Base-by-base conservation (phyloP, 2,888 invertebrate genomes). In the Schrankia costaestrigalis region DNA sequence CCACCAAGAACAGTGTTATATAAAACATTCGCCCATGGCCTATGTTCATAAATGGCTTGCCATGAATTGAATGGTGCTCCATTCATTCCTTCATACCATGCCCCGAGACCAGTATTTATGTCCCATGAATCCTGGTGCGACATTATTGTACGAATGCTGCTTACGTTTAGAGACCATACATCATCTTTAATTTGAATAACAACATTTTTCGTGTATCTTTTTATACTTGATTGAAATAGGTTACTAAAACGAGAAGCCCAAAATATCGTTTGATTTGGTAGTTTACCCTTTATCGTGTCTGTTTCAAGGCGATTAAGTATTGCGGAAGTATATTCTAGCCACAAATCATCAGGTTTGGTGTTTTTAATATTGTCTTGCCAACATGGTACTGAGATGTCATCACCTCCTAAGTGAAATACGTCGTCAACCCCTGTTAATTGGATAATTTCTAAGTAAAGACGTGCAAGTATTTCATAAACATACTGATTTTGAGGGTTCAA, bases 101-200 rank as follows among this genome's bases (percentile, higher is more conserved):
- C 90, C 4, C 94, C 94, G 56, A 92, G 92, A 1, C 95, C 95
- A 57, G 93, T 94, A 65, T 95, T 95, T 49, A 95, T 88, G 71
- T 95, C 94, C 94, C 94, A 94, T 3, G 93, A 93, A 61, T 95
- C 94, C 31, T 94, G 94, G 69, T 95, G 94, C 4, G 95, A 95
- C 43, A 95, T 79, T 31, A 96, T 92, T 26, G 94, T 89, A 40
- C 92, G 79, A 3, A 95, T 78, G 43, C 93, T 93, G 5, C 89
- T 89, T 5, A 73, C 36, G 37, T 65, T 66, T 17, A 65, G 93
- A 90, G 66, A 91, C 93, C 40, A 92, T 80, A 91, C 93, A 90
- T 44, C 90, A 88, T 65, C 92, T 90, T 32, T 91, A 89, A 42
- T 92, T 92, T 82, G 81, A 32, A 82, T 40, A 8, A 72, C 78